These are phyloP conservation scores for Picus viridis DNA, from an alignment of 2,797 vertebrate species.

Conservation along the genomic window DNA sequence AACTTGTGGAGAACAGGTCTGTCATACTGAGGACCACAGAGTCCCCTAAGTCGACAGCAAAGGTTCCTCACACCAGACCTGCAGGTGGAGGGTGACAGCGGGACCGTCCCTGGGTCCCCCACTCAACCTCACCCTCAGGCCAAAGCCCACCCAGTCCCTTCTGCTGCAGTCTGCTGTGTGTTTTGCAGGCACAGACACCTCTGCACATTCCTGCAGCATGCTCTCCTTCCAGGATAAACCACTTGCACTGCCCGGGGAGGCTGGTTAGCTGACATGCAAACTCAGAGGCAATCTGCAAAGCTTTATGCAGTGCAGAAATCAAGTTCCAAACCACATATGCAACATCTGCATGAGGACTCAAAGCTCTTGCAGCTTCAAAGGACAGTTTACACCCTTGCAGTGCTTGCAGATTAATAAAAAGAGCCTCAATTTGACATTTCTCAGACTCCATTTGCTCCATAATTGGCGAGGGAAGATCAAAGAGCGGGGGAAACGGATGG, in stretches of 20 bases:
- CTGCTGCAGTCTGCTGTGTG: accelerated
- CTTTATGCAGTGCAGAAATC: not conserved
- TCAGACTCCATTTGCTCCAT: not conserved
- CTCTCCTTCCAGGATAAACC: not conserved
- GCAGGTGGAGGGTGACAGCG: not conserved
- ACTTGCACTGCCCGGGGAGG: not conserved
- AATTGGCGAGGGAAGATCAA: constrained; percentile 11
- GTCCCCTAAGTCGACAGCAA: accelerated
- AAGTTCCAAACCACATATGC: not conserved
- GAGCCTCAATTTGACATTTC: not conserved
- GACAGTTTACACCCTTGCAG: not conserved
- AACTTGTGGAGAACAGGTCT: not conserved
- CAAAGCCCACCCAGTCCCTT: not conserved
- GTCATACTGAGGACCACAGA: accelerated
- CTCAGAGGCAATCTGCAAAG: not conserved
- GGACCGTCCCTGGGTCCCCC: not conserved
- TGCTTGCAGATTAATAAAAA: not conserved
- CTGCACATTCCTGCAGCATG: accelerated
- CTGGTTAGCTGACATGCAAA: not conserved
- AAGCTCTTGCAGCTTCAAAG: constrained; percentile 35
- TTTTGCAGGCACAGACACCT: not conserved
- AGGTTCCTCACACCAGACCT: accelerated
- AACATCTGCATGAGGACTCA: not conserved
- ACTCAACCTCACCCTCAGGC: not conserved
- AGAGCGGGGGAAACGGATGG: not conserved